Evolutionary conservation across 1,140 invertebrate species (phyloP).

Genomic region (Aphis craccivora): DNA sequence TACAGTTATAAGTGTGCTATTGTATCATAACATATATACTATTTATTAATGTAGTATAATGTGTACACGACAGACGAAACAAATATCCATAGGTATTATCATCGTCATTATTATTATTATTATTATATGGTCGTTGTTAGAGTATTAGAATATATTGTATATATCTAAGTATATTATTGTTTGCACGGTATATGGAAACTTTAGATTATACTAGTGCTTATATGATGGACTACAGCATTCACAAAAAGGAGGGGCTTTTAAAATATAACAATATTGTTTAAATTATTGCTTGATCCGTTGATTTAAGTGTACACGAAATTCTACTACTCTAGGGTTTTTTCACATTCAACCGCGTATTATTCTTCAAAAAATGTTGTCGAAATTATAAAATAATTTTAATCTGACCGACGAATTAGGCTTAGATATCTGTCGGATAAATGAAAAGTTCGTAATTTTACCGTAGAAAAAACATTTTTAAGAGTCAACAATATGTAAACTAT

Average conservation of each 20-base stretch:
- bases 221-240: too few species aligned
- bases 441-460: not conserved
- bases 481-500: not conserved
- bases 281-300: not conserved
- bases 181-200: too few species aligned
- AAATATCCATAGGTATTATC: not conserved
- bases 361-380: not conserved
- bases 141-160: not conserved
- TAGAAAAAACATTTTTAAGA: not conserved
- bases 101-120: not conserved
- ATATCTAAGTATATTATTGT: not conserved
- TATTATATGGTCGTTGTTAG: not conserved
- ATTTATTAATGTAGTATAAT: not conserved
- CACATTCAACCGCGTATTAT: not conserved
- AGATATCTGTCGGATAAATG: not conserved
- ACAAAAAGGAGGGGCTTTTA: too few species aligned
- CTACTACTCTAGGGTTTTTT: not conserved
- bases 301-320: not conserved
- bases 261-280: not conserved
- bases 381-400: not conserved
- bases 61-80: not conserved
- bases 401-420: not conserved
- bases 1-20: not conserved
- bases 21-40: not conserved
- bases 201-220: too few species aligned